Evolutionary conservation across 2,888 invertebrate genomes (phyloP).

Genomic region (Entomobrya multifasciata): DNA sequence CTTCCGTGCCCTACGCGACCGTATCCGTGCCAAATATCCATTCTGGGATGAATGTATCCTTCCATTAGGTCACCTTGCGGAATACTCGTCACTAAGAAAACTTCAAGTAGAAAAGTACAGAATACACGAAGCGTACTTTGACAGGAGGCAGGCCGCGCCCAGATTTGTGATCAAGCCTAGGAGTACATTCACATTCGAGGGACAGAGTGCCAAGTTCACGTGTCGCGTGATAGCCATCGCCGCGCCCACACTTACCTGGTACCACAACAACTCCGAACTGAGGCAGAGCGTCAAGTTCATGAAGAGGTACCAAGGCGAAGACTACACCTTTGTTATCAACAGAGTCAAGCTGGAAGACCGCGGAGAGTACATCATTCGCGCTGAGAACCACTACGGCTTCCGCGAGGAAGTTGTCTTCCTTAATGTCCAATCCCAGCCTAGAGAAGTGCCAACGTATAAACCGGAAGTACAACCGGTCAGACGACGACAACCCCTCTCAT

Average conservation of each 20-base stretch:
- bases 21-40: slow-evolving; percentile 90
- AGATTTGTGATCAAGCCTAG: slow-evolving; percentile 98
- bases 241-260: slow-evolving; percentile 97
- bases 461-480: slow-evolving; percentile 88
- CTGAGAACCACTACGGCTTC: slow-evolving; percentile 97
- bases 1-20: slow-evolving; percentile 93
- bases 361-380: slow-evolving; percentile 97
- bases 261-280: slow-evolving; percentile 94
- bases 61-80: slow-evolving; percentile 97
- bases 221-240: slow-evolving; percentile 98
- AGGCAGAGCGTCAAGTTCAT: slow-evolving; percentile 99
- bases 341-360: slow-evolving; percentile 96
- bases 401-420: slow-evolving; percentile 98
- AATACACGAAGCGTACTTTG: slow-evolving; percentile 97
- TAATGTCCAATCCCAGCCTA: slow-evolving; percentile 95
- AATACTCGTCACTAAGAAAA: slow-evolving; percentile 96
- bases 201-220: slow-evolving; percentile 98
- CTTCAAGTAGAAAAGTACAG: slow-evolving; percentile 97
- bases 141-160: slow-evolving; percentile 98
- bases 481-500: slow-evolving; percentile 90
- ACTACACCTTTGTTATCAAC: slow-evolving; percentile 98
- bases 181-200: slow-evolving; percentile 97
- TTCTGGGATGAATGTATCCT: slow-evolving; percentile 92
- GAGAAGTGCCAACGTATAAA: slow-evolving; percentile 86
- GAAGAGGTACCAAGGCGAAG: slow-evolving; percentile 98